Evolutionary conservation across 2,797 vertebrate species (phyloP).

Genomic region (Falco columbarius): DNA sequence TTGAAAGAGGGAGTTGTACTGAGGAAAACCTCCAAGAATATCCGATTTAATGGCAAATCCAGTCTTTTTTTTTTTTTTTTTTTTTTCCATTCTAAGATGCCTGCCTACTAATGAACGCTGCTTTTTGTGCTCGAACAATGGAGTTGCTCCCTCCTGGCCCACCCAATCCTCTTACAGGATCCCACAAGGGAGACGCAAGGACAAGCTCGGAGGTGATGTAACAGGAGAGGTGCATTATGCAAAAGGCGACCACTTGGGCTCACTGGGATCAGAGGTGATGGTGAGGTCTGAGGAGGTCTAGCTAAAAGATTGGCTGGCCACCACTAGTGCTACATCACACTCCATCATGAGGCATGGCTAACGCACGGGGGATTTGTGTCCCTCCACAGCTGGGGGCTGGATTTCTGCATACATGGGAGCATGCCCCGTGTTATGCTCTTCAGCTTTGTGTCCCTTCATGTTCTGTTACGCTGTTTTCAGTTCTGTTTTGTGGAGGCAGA

Average conservation of each 20-base stretch:
- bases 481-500: not conserved
- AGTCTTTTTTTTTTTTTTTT: not conserved
- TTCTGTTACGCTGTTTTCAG: not conserved
- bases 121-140: conserved; percentile 45
- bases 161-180: conserved; percentile 53
- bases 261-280: not conserved
- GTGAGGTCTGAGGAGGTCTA: not conserved
- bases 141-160: conserved; percentile 23
- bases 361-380: not conserved
- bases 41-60: conserved; percentile 65
- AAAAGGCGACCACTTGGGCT: not conserved
- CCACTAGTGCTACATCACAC: accelerated
- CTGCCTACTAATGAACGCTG: not conserved
- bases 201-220: not conserved
- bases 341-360: not conserved
- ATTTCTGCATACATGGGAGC: not conserved
- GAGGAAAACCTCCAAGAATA: conserved; percentile 49
- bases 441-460: not conserved
- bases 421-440: not conserved
- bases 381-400: not conserved
- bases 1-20: conserved; percentile 25
- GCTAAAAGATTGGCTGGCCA: not conserved
- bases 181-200: not conserved
- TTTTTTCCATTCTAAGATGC: conserved; percentile 24
- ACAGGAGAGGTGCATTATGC: not conserved